phyloP scores from a whole-genome alignment of 2,113 vertebrate genomes.

The Ovibos moschatus region DNA sequence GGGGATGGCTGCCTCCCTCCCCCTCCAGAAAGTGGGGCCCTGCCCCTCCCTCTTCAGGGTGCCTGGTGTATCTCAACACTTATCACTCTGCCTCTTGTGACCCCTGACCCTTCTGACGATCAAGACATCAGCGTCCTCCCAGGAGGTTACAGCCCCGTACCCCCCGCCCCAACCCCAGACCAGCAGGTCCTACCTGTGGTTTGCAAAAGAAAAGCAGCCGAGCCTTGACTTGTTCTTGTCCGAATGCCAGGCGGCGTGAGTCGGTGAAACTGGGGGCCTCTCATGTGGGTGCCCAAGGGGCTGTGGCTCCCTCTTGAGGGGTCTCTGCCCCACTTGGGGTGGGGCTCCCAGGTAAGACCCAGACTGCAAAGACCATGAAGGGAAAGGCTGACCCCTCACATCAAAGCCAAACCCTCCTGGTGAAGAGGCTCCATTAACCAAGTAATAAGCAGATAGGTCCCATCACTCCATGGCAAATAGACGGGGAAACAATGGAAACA shows the following conservation, averaged over 20 bases:
- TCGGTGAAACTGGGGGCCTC: neutral
- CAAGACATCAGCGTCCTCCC: neutral
- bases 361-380: neutral
- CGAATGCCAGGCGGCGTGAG: fast-evolving
- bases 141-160: fast-evolving
- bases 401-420: neutral
- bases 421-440: too few relatives aligned
- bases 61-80: neutral
- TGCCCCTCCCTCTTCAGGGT: fast-evolving
- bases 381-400: neutral
- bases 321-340: fast-evolving
- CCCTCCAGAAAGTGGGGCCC: neutral
- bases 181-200: neutral
- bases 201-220: neutral
- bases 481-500: neutral
- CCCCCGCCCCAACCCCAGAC: fast-evolving
- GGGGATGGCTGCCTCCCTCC: neutral
- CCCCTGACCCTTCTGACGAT: neutral
- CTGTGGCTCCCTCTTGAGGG: fast-evolving
- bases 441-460: neutral
- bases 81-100: neutral
- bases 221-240: neutral
- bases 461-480: neutral
- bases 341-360: too few relatives aligned
- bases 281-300: fast-evolving